A percentile compares a stretch with the other conserved stretches of the same genome.
These are phyloP conservation scores for Phrynosoma platyrhinos DNA, from an alignment of 2,113 vertebrate genomes.

Conservation along the genomic window DNA sequence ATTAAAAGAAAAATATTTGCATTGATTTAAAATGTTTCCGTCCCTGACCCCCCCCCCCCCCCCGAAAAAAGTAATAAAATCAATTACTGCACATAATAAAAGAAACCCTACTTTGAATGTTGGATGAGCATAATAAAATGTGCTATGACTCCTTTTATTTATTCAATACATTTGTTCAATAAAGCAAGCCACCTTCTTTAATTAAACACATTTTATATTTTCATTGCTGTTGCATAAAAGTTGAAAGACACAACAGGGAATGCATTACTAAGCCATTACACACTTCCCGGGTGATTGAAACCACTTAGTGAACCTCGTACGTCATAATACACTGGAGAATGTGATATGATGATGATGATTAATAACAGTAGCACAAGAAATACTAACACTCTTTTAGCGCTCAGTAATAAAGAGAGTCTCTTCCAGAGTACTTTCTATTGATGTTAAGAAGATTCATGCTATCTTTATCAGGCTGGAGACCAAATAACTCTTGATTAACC, in stretches of 20 bases:
- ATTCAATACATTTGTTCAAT: constrained; percentile 51
- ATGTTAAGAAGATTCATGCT: not conserved
- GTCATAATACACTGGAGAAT: constrained; percentile 37
- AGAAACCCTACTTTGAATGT: constrained; percentile 11
- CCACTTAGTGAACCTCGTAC: constrained; percentile 44
- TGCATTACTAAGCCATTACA: constrained; percentile 33
- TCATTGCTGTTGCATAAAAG: constrained; percentile 46
- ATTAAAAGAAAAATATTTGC: constrained; percentile 16
- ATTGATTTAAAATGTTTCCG: constrained; percentile 23
- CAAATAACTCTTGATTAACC: not conserved
- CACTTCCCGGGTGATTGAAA: constrained; percentile 42
- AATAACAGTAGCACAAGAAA: constrained; percentile 24
- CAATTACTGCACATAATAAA: constrained; percentile 38
- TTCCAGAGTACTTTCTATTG: not conserved
- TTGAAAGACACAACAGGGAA: constrained; percentile 55
- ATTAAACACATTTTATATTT: constrained; percentile 65
- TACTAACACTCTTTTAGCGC: constrained; percentile 10
- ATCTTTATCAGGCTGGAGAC: not conserved
- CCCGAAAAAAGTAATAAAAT: not conserved
- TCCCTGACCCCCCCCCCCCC: too few relatives aligned
- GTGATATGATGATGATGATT: constrained; percentile 19
- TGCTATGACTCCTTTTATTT: constrained; percentile 38
- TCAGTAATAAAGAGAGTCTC: constrained; percentile 3
- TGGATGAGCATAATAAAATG: constrained; percentile 20
- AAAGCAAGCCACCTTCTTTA: constrained; percentile 57